Percentiles rank a stretch among this genome's conserved stretches.
Evolutionary conservation across 2,888 invertebrate species (phyloP).

Genomic region (Melieria omissa): DNA sequence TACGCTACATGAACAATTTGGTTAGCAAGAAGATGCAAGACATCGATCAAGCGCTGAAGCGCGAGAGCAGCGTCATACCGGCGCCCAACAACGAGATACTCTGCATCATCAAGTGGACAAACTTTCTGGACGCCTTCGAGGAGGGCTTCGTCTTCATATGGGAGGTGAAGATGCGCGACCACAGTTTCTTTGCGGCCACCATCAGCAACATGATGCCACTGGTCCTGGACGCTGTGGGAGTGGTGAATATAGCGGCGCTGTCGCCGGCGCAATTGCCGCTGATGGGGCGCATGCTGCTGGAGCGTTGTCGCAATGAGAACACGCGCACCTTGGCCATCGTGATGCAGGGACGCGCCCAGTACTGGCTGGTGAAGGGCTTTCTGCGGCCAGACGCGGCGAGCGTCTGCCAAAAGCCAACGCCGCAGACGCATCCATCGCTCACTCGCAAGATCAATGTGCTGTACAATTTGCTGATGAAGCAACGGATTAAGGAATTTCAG

Average conservation of each 20-base stretch:
- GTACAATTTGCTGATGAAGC: conserved; percentile 61
- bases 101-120: conserved; percentile 63
- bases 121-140: conserved; percentile 60
- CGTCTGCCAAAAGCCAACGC: conserved; percentile 63
- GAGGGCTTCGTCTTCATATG: conserved; percentile 60
- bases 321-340: conserved; percentile 59
- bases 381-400: conserved; percentile 55
- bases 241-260: conserved; percentile 59
- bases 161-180: conserved; percentile 56
- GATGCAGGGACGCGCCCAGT: conserved; percentile 59
- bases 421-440: conserved; percentile 62
- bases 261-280: conserved; percentile 50
- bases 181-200: conserved; percentile 58
- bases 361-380: conserved; percentile 62
- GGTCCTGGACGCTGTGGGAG: conserved; percentile 57
- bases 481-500: conserved; percentile 56
- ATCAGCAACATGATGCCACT: conserved; percentile 61
- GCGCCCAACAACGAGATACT: conserved; percentile 60
- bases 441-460: conserved; percentile 63
- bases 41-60: conserved; percentile 60
- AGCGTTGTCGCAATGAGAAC: conserved; percentile 48
- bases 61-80: conserved; percentile 61
- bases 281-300: conserved; percentile 58
- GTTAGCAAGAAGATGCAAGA: conserved; percentile 65
- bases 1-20: conserved; percentile 61